Base-by-base conservation (phyloP, 2,888 invertebrate species). In the Electrophaes corylata region DNA sequence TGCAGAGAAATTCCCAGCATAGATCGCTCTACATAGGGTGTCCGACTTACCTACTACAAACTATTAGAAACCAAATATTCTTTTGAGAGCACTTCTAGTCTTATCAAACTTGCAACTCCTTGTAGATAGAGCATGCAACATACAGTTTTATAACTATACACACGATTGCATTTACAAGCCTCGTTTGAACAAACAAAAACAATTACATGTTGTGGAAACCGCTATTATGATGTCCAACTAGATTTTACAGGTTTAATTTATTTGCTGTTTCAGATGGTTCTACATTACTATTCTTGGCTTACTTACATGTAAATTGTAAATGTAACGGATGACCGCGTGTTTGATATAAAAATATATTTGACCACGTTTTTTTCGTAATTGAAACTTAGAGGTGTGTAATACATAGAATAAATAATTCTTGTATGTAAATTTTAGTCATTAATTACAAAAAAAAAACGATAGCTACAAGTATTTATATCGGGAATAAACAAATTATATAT, bases 161-260 rank as follows among this genome's bases (percentile, higher is more conserved):
- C 23, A 43, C 26, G 52, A 58, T 66, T 62, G 54, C 60, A 58
- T 62, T 54, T 66, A 59, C 10, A 62, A 64, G 64, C 60, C 45
- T 44, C 29, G 52, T 55, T 56, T 20, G 58, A 49, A 60, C 18
- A 48, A 53, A 48, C 35, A 46, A 41, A n/a, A 26, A 60, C 55
- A 51, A 60, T 57, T 59, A 29, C 26, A 60, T 49, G 54, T 62
- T 66, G 64, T 62, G 35, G 51, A 66, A 66, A 60, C 66, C 54
- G 61, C 62, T 64, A 51, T 59, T 64, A 64, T 61, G 53, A 56
- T 33, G 60, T 62, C 47, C 46, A 62, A 53, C 64, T 35, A 18
- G 62, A 62, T 62, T 60, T 60, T 62, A 62, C 66, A 53, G 60
- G 60, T 64, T 60, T 46, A 59, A 60, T 62, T 57, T 60, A 54